Evolutionary conservation across 2,113 vertebrate genomes (phyloP).

Genomic region (Sitta europaea): DNA sequence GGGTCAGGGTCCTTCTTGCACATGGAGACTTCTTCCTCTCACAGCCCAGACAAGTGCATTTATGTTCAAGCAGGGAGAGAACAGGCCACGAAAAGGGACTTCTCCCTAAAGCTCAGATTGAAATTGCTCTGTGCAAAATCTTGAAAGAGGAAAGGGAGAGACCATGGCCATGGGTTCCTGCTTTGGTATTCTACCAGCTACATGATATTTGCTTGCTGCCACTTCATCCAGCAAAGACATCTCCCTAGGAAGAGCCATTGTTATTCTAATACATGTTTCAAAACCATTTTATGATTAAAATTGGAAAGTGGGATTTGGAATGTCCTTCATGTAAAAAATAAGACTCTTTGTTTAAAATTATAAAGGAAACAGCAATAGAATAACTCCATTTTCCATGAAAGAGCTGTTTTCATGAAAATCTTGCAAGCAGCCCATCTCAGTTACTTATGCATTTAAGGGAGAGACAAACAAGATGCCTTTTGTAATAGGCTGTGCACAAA

Average conservation of each 20-base stretch:
- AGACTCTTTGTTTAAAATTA: neutral
- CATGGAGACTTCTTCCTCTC: fast-evolving
- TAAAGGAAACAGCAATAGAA: neutral
- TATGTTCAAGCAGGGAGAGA: neutral
- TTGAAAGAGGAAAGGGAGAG: neutral
- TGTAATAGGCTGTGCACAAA: neutral
- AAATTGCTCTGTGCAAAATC: neutral
- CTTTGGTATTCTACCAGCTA: neutral
- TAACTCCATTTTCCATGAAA: neutral
- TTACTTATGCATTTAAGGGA: neutral
- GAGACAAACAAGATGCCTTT: neutral
- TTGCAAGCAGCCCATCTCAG: neutral
- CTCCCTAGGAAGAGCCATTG: neutral
- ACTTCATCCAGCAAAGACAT: neutral
- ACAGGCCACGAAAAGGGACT: neutral
- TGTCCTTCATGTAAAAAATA: neutral
- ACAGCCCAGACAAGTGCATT: neutral
- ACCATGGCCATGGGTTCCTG: neutral
- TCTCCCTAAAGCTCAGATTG: neutral
- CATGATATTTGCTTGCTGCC: neutral
- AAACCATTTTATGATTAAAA: neutral
- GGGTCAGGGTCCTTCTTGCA: neutral
- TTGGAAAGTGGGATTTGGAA: neutral
- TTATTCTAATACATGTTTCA: neutral
- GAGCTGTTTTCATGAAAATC: neutral